Evolutionary conservation across 2,888 invertebrate species (phyloP).

Genomic region (Dendrolimus houi): DNA sequence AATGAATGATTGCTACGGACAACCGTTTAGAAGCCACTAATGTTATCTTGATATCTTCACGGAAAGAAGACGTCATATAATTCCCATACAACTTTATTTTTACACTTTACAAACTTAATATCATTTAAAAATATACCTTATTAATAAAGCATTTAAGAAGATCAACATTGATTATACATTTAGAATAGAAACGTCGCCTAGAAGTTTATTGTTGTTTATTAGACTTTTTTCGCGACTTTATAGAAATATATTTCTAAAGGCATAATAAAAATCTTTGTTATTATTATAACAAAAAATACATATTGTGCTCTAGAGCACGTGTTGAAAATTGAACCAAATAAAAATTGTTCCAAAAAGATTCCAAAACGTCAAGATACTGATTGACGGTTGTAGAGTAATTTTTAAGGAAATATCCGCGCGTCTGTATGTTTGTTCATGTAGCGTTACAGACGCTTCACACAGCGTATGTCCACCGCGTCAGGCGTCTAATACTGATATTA

Average conservation of each 20-base stretch:
- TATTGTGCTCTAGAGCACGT: constrained; percentile 55
- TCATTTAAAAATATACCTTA: not conserved
- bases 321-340: constrained; percentile 35
- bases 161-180: not conserved
- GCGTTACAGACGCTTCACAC: too few relatives aligned
- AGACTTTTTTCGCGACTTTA: constrained; percentile 37
- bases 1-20: constrained; percentile 21
- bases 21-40: constrained; percentile 74
- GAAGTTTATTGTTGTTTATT: constrained; percentile 43
- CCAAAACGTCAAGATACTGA: too few relatives aligned
- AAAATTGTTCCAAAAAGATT: too few relatives aligned
- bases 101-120: constrained; percentile 3
- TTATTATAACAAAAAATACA: constrained; percentile 41
- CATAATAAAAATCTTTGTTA: constrained; percentile 36
- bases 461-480: too few relatives aligned
- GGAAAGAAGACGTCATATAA: constrained; percentile 53
- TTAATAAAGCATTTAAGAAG: not conserved
- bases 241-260: constrained; percentile 47
- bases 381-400: too few relatives aligned
- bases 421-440: too few relatives aligned
- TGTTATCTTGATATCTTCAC: constrained; percentile 67
- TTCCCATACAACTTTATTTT: constrained; percentile 18
- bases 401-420: too few relatives aligned
- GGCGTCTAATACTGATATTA: too few relatives aligned
- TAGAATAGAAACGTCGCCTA: constrained; percentile 5